A percentile compares a stretch with the other conserved stretches of the same genome.
Conservation (phyloP, 1,140 invertebrate genomes). For the Macrosteles quadrilineatus region DNA sequence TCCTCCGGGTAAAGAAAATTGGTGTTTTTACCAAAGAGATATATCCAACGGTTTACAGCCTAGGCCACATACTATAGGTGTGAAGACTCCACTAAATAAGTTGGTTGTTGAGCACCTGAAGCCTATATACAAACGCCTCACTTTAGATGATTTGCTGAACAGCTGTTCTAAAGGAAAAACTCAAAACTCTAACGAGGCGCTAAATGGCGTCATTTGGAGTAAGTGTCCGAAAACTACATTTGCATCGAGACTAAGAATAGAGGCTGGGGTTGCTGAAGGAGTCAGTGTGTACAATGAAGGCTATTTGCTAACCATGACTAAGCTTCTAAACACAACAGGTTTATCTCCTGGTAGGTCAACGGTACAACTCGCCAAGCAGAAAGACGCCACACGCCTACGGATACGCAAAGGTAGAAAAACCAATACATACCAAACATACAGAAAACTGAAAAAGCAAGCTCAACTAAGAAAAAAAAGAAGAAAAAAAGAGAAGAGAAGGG, state of each 20-base stretch:
- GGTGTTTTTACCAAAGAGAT: conserved; percentile 34
- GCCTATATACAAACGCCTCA: not conserved
- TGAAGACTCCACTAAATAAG: not conserved
- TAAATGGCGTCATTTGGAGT: conserved; percentile 4
- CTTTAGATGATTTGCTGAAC: not conserved
- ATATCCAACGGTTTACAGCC: not conserved
- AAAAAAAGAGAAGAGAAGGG: not conserved
- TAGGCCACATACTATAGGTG: not conserved
- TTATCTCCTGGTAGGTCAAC: too few species aligned
- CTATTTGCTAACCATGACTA: too few species aligned
- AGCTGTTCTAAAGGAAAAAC: conserved; percentile 2
- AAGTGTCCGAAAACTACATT: not conserved
- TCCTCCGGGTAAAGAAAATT: conserved; percentile 31
- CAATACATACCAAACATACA: not conserved
- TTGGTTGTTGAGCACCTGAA: not conserved
- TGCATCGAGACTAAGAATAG: not conserved
- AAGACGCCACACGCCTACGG: too few species aligned
- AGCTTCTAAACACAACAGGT: too few species aligned
- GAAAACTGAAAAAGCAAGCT: not conserved
- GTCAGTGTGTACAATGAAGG: not conserved
- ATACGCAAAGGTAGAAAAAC: not conserved
- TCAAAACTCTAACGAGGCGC: not conserved
- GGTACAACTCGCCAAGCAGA: not conserved
- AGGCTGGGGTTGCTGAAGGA: not conserved
- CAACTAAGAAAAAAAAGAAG: not conserved